Base-by-base conservation (phyloP, 2,888 invertebrate genomes). In the Meganola albula region DNA sequence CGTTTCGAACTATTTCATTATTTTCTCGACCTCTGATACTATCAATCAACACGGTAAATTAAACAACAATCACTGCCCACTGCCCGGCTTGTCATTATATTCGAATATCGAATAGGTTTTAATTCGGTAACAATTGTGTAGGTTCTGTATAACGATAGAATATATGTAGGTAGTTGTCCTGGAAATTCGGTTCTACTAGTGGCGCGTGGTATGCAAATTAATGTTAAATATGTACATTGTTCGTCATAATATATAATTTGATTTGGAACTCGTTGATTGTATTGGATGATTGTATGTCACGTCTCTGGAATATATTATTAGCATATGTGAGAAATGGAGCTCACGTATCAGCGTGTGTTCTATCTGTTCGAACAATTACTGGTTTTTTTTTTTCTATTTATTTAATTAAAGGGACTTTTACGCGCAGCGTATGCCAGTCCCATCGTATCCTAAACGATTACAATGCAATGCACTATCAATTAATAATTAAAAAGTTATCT, bases 291-390 rank as follows among this genome's bases (percentile, higher is more conserved):
- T 20, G 20, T 4, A 7, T 6, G 20, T 35, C 31, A 22, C 8
- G 13, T 27, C 7, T 18, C 28, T 11, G 24, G 21, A 10, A 18
- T 12, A 16, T 27, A 27, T 33, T 28, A 22, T n/a, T n/a, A 31
- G 26, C 14, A 33, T 26, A 12, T 21, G 22, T 12, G 18, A 20
- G 21, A 16, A 14, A 21, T 35, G 9, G 12, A 11, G n/a, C 14
- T 24, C 28, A 12, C 16, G 16, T 32, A 25, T 16, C 8, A 10
- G n/a, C 10, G 24, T 30, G 10, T 10, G 28, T 26, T 25, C 12
- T 27, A 13, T 16, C 23, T 27, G 4, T 34, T 4, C 10, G 10
- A 14, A 12, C 12, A 29, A 12, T 23, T n/a, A n/a, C n/a, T n/a
- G n/a, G n/a, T n/a, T n/a, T n/a, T n/a, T n/a, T n/a, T n/a, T n/a